Conservation (phyloP, 2,888 invertebrate species). For the Aquatica leii region DNA sequence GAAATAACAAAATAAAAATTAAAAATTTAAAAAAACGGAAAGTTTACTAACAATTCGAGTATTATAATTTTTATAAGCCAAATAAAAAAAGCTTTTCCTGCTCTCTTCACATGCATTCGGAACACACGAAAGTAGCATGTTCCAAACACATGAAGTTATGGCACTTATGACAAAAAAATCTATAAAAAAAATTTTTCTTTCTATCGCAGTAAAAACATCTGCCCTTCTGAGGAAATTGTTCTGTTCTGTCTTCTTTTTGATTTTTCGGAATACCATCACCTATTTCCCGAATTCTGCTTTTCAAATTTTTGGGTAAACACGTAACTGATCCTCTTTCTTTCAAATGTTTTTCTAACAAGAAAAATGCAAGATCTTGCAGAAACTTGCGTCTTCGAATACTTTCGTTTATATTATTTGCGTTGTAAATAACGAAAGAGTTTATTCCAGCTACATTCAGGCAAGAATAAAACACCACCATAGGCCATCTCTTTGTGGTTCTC, state of each 20-base stretch:
- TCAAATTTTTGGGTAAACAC: not conserved
- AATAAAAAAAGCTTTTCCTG: too few species aligned
- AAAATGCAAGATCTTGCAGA: conserved; percentile 5
- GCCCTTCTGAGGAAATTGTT: not conserved
- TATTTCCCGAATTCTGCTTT: not conserved
- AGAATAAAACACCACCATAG: conserved; percentile 27
- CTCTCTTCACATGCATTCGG: too few species aligned
- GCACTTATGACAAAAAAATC: not conserved
- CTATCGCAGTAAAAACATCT: not conserved
- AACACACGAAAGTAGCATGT: too few species aligned
- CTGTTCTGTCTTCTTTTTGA: not conserved
- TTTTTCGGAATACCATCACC: not conserved
- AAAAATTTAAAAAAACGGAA: too few species aligned
- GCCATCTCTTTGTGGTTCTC: conserved; percentile 23
- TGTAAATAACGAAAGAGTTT: conserved; percentile 16
- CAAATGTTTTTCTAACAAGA: not conserved
- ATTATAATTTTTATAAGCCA: too few species aligned
- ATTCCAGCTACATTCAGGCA: conserved; percentile 17
- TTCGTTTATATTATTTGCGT: conserved; percentile 6
- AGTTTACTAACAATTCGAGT: too few species aligned
- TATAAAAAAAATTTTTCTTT: not conserved
- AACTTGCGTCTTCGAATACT: conserved; percentile 12
- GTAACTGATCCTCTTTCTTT: not conserved
- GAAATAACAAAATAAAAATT: too few species aligned
- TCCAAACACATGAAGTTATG: too few species aligned